Percentiles rank a stretch among this genome's conserved stretches.
Conservation (phyloP, 2,797 vertebrate genomes). For the Triplophysa yarkandensis region DNA sequence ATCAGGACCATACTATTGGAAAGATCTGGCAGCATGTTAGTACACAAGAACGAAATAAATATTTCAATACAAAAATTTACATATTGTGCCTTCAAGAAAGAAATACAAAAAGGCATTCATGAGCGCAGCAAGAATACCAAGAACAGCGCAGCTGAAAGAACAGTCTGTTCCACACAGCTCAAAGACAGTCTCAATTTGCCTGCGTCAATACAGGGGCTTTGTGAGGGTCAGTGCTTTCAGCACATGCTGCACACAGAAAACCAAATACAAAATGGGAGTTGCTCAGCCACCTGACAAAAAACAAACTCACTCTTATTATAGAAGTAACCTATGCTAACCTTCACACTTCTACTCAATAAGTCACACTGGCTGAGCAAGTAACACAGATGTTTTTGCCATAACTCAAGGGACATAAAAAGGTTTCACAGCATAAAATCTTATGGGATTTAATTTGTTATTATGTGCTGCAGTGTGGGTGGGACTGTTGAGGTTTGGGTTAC, state of each 20-base stretch:
- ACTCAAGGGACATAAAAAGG: neutral
- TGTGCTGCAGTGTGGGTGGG: neutral
- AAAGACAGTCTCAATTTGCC: conserved; percentile 44
- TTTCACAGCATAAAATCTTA: neutral
- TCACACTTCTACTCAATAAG: conserved; percentile 9
- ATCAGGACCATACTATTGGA: no score
- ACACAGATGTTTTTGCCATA: conserved; percentile 24
- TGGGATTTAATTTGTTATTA: neutral
- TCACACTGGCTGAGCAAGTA: conserved; percentile 23
- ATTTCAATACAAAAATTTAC: no score
- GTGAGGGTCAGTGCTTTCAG: conserved; percentile 51
- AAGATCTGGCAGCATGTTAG: no score
- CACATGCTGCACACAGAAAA: conserved; percentile 26
- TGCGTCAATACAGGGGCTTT: conserved; percentile 40
- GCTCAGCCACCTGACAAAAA: conserved; percentile 38
- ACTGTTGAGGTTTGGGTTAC: neutral
- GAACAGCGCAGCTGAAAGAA: conserved; percentile 46
- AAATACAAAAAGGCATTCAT: conserved; percentile 30
- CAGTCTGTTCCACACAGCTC: conserved; percentile 29
- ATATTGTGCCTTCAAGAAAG: no score
- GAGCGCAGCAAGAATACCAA: conserved; percentile 50
- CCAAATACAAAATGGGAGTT: conserved; percentile 46
- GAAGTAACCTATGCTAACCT: conserved; percentile 40
- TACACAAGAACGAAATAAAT: no score
- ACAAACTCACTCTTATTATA: conserved; percentile 35